Conservation (phyloP, 2,797 vertebrate species). For the Myotis pilosus region DNA sequence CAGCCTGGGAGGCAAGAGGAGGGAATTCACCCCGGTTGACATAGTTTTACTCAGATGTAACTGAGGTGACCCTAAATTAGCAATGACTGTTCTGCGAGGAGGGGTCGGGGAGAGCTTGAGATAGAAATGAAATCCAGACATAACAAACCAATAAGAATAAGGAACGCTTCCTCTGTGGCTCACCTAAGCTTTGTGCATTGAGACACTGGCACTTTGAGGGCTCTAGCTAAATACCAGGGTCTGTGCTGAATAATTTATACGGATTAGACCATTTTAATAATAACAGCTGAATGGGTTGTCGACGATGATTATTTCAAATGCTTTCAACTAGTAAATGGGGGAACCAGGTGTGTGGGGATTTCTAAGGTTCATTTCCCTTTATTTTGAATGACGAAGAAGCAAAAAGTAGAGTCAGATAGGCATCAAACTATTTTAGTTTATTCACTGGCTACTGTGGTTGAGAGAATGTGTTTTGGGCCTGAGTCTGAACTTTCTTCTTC, state of each 20-base stretch:
- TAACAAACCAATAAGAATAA: background rate
- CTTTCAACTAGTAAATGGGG: background rate
- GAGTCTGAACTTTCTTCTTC: background rate
- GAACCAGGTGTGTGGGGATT: background rate
- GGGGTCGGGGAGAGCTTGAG: background rate
- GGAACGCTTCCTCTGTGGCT: background rate
- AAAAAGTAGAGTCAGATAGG: background rate
- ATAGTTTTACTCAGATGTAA: background rate
- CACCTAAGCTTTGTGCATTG: background rate
- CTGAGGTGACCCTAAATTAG: background rate
- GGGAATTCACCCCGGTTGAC: background rate
- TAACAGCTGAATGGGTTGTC: accelerated
- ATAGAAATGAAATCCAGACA: background rate
- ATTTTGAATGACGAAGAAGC: background rate
- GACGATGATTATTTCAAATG: background rate
- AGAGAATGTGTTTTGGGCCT: background rate
- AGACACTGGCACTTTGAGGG: background rate
- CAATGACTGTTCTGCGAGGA: background rate
- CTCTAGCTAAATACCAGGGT: no score
- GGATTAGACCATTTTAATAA: background rate
- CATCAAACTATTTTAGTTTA: background rate
- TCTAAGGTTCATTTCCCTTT: background rate
- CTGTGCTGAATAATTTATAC: background rate
- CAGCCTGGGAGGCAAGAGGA: background rate
- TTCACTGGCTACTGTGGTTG: background rate